A percentile compares a stretch with the other conserved stretches of the same genome.
phyloP scores from a whole-genome alignment of 2,888 invertebrate genomes.

The Diarsia rubi region DNA sequence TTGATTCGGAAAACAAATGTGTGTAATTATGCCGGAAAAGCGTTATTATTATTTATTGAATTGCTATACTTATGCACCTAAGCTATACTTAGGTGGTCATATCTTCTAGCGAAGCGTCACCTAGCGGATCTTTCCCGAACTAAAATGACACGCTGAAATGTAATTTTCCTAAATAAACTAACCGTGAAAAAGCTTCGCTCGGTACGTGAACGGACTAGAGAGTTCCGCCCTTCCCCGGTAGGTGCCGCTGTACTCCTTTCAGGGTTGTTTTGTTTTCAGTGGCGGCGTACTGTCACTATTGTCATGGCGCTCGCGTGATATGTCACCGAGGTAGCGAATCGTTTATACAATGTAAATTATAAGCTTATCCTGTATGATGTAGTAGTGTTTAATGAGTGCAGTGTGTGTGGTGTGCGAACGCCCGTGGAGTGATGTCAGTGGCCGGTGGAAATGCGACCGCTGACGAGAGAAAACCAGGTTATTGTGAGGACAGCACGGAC shows the following conservation, averaged over 20 bases:
- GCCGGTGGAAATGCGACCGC: constrained; percentile 77
- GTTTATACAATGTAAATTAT: constrained; percentile 81
- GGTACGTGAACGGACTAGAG: not conserved
- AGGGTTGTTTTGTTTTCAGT: constrained; percentile 90
- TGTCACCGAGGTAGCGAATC: constrained; percentile 86
- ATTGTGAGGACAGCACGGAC: constrained; percentile 91
- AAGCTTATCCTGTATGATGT: constrained; percentile 88
- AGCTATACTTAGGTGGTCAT: not conserved
- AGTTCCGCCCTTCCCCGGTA: constrained; percentile 66
- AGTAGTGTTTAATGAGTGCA: constrained; percentile 83
- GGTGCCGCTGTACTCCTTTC: constrained; percentile 73
- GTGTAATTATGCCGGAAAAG: not conserved
- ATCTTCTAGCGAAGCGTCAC: constrained; percentile 21
- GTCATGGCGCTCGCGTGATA: constrained; percentile 89
- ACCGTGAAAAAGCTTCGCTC: not conserved
- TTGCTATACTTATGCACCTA: too few species aligned
- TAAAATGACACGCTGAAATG: constrained; percentile 9
- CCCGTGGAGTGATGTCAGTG: constrained; percentile 86
- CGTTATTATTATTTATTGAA: not conserved
- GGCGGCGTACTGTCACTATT: constrained; percentile 83
- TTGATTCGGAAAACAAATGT: not conserved
- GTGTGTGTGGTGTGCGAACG: constrained; percentile 81
- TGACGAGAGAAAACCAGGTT: constrained; percentile 80
- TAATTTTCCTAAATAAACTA: constrained; percentile 5
- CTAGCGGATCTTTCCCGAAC: constrained; percentile 19